phyloP scores from a whole-genome alignment of 2,113 vertebrate species.

The Xenopus laevis region DNA sequence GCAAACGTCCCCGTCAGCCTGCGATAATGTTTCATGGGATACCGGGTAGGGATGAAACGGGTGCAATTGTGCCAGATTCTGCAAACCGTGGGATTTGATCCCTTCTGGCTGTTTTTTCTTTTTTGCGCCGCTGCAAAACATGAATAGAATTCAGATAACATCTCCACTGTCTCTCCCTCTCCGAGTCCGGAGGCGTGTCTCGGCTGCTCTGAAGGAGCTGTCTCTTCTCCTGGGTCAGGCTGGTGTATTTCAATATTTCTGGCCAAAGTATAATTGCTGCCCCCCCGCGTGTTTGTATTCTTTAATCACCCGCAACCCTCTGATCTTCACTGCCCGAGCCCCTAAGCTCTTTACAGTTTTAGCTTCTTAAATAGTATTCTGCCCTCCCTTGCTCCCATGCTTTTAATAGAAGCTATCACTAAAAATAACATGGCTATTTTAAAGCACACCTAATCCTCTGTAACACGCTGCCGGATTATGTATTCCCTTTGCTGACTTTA shows the following conservation, averaged over 20 bases:
- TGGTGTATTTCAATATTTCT: neutral
- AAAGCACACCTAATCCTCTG: too few species aligned
- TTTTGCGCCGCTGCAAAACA: slow-evolving; percentile 13
- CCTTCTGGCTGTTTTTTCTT: slow-evolving; percentile 9
- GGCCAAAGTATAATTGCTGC: slow-evolving; percentile 3
- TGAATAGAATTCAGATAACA: slow-evolving; percentile 17
- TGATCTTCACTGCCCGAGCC: slow-evolving; percentile 1
- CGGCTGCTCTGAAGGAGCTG: slow-evolving; percentile 12
- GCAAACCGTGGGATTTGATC: neutral
- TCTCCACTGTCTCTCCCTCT: slow-evolving; percentile 21
- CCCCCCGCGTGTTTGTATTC: neutral
- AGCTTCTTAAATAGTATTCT: too few species aligned
- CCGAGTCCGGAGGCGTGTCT: slow-evolving; percentile 15
- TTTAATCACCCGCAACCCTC: slow-evolving; percentile 3
- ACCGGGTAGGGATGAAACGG: too few species aligned
- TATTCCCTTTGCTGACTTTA: too few species aligned
- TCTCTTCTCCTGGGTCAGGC: slow-evolving; percentile 4
- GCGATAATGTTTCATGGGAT: too few species aligned
- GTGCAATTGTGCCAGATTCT: neutral
- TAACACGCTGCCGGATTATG: too few species aligned
- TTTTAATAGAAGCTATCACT: too few species aligned
- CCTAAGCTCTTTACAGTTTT: neutral
- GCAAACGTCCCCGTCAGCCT: too few species aligned
- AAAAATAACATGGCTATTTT: too few species aligned
- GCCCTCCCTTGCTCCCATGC: too few species aligned